Evolutionary conservation across 2,797 vertebrate genomes (phyloP).

Genomic region (Semotilus atromaculatus): DNA sequence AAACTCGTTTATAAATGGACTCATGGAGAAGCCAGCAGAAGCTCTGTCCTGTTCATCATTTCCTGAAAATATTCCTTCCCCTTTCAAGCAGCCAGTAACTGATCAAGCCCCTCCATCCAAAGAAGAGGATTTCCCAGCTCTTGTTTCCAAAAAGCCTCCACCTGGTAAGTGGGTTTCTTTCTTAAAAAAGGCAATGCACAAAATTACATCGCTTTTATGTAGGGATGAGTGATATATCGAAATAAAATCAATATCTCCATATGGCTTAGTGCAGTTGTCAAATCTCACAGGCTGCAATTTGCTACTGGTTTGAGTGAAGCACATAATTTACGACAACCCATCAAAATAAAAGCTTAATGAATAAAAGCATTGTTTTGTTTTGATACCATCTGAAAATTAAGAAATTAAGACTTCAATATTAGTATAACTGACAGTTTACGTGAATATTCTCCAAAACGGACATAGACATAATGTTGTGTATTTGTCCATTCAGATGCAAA

Average conservation of each 20-base stretch:
- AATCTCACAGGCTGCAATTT: not conserved
- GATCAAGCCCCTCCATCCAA: slow-evolving; percentile 71
- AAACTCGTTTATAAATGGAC: slow-evolving; percentile 78
- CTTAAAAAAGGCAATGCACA: not conserved
- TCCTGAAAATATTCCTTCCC: slow-evolving; percentile 78
- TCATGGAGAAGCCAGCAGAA: slow-evolving; percentile 73
- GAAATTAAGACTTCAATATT: not conserved
- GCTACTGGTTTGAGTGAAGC: not conserved
- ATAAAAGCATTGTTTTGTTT: not conserved
- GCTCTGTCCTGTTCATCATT: slow-evolving; percentile 50
- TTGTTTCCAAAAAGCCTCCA: slow-evolving; percentile 88
- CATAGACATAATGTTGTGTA: too few relatives aligned
- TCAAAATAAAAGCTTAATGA: not conserved
- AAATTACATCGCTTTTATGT: not conserved
- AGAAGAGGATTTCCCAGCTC: slow-evolving; percentile 94
- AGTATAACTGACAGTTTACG: too few relatives aligned
- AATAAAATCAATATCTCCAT: not conserved
- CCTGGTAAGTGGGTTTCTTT: slow-evolving; percentile 80
- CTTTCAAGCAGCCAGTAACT: slow-evolving; percentile 71
- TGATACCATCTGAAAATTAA: not conserved
- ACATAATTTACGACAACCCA: not conserved
- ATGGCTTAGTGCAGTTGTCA: not conserved
- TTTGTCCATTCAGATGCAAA: too few relatives aligned
- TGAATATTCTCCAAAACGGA: too few relatives aligned
- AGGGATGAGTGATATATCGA: not conserved